These are phyloP conservation scores for Amphipoea oculea DNA, from an alignment of 2,888 invertebrate genomes.

Conservation along the genomic window DNA sequence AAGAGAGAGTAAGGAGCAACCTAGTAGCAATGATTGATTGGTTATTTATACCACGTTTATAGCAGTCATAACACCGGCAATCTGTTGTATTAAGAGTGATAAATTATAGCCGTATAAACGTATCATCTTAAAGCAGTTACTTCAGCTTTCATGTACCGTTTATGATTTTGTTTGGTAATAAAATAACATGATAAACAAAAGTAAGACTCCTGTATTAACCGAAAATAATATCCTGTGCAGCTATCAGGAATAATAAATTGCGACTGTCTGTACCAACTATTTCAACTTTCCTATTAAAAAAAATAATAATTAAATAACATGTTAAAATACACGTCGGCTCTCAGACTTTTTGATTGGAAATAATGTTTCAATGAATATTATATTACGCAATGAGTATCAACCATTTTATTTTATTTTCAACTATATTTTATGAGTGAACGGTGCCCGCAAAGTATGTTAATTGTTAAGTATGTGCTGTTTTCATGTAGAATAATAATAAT, in stretches of 20 bases:
- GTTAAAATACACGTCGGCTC: conserved; percentile 15
- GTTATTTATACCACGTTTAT: conserved; percentile 49
- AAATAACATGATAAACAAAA: conserved; percentile 4
- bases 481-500: conserved; percentile 29
- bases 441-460: conserved; percentile 27
- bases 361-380: conserved; percentile 49
- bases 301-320: conserved; percentile 3
- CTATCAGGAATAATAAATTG: background rate
- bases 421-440: conserved; percentile 41
- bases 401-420: conserved; percentile 47
- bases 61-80: conserved; percentile 51
- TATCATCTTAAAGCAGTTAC: conserved; percentile 37
- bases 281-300: background rate
- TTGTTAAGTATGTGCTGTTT: conserved; percentile 32
- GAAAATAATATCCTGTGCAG: conserved; percentile 3
- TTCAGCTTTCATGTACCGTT: conserved; percentile 26
- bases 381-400: conserved; percentile 36
- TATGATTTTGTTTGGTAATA: conserved; percentile 11
- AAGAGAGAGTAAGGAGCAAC: conserved; percentile 59
- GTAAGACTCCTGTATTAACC: conserved; percentile 4
- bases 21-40: conserved; percentile 52
- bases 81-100: conserved; percentile 51
- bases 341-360: conserved; percentile 32
- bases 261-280: background rate
- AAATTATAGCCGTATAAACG: conserved; percentile 34